phyloP scores from a whole-genome alignment of 2,797 vertebrate genomes.

The Myotis planiceps region DNA sequence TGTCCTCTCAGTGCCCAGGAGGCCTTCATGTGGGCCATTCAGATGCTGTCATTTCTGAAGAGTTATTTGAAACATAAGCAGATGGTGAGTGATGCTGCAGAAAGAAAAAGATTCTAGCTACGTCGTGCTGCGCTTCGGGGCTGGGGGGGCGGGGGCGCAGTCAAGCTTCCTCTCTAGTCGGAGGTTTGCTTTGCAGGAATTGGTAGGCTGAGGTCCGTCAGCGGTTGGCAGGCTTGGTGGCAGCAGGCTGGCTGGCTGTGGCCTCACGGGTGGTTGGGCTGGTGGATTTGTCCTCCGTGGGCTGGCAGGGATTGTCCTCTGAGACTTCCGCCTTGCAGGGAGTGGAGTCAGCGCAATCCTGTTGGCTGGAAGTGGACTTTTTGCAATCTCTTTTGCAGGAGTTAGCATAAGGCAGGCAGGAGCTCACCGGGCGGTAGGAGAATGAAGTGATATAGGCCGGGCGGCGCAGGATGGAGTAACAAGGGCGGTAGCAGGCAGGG shows the following conservation, averaged over 20 bases:
- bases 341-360: neutral
- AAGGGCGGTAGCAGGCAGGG: conserved; percentile 70
- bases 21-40: neutral
- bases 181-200: neutral
- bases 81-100: neutral
- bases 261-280: conserved; percentile 38
- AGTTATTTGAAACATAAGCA: neutral
- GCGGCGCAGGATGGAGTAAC: conserved; percentile 69
- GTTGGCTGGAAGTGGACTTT: conserved; percentile 57
- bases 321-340: conserved; percentile 29
- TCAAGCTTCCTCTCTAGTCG: neutral
- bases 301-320: conserved; percentile 33
- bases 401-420: neutral
- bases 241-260: neutral
- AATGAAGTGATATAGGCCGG: conserved; percentile 57
- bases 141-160: too few species aligned
- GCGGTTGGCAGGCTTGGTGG: conserved; percentile 49
- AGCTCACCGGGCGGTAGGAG: conserved; percentile 61
- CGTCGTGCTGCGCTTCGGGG: neutral
- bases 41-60: neutral
- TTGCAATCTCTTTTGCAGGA: conserved; percentile 6
- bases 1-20: neutral
- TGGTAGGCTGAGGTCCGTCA: neutral
- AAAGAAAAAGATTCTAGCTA: neutral
- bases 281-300: conserved; percentile 25